Evolutionary conservation across 2,888 invertebrate genomes (phyloP).

Genomic region (Amphipoea lucens): DNA sequence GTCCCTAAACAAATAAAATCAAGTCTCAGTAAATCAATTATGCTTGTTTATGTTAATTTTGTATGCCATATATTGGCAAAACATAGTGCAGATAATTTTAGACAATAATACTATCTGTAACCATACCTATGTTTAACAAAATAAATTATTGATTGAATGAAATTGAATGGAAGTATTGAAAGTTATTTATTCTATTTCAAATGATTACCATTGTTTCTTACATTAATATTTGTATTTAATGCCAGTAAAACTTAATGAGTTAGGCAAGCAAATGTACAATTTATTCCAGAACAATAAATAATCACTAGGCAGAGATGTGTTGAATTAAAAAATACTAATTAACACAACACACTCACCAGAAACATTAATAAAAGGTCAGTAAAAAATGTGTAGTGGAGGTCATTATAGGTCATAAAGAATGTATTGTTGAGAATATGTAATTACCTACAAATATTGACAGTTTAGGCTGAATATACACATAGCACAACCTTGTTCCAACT

Average conservation of each 20-base stretch:
- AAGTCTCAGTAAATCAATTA: background rate
- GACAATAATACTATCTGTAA: too few relatives aligned
- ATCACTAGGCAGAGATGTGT: background rate
- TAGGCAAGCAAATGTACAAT: background rate
- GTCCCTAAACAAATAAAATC: background rate
- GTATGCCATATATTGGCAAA: too few relatives aligned
- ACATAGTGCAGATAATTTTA: too few relatives aligned
- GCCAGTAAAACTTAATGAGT: background rate
- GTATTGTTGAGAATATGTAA: constrained; percentile 16
- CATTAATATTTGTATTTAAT: constrained; percentile 11
- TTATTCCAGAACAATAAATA: constrained; percentile 18
- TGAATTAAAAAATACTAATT: background rate
- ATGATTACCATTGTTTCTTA: background rate
- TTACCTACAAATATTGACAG: background rate
- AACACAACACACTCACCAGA: constrained; percentile 13
- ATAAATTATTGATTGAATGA: too few relatives aligned
- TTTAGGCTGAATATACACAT: background rate
- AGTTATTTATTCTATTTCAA: background rate
- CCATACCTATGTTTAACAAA: too few relatives aligned
- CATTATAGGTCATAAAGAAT: constrained; percentile 67
- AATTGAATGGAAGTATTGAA: background rate
- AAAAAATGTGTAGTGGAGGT: constrained; percentile 59
- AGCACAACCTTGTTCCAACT: constrained; percentile 1
- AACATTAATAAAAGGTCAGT: constrained; percentile 13
- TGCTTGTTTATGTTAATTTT: too few relatives aligned